Evolutionary conservation across 2,888 invertebrate genomes (phyloP).

Genomic region (Emesis russula): DNA sequence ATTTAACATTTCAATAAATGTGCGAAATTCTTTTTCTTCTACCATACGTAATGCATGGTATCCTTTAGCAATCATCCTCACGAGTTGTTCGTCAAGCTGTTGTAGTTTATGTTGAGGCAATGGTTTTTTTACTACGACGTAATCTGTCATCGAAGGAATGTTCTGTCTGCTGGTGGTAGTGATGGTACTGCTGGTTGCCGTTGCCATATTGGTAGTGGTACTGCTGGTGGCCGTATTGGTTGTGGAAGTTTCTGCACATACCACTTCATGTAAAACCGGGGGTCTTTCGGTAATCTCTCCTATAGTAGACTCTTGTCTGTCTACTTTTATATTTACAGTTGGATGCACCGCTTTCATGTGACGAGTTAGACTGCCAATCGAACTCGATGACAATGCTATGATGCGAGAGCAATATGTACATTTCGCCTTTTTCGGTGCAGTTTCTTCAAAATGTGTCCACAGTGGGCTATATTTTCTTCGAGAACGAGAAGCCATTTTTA

Average conservation of each 20-base stretch:
- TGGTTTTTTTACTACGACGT: neutral
- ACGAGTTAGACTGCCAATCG: slow-evolving; percentile 51
- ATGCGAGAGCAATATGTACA: slow-evolving; percentile 49
- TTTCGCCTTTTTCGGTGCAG: slow-evolving; percentile 42
- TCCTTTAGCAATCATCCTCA: slow-evolving; percentile 34
- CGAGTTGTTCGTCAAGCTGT: slow-evolving; percentile 28
- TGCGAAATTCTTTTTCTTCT: slow-evolving; percentile 34
- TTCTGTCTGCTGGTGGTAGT: too few species aligned
- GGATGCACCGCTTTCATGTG: slow-evolving; percentile 48
- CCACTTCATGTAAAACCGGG: too few species aligned
- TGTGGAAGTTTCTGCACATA: too few species aligned
- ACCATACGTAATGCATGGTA: slow-evolving; percentile 31
- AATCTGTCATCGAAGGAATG: neutral
- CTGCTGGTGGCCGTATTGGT: too few species aligned
- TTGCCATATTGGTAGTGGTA: too few species aligned
- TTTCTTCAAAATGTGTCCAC: slow-evolving; percentile 53
- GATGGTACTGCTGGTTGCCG: too few species aligned
- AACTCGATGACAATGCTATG: slow-evolving; percentile 47
- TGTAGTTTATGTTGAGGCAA: slow-evolving; percentile 15
- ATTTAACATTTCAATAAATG: slow-evolving; percentile 32
- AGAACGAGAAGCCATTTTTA: slow-evolving; percentile 31
- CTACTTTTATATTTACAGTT: slow-evolving; percentile 22
- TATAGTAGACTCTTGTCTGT: neutral
- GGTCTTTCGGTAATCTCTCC: neutral
- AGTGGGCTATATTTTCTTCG: slow-evolving; percentile 49